Percentiles rank a stretch among this genome's conserved stretches.
Evolutionary conservation across 1,140 invertebrate genomes (phyloP).

Genomic region (Drosophila chauvacae): DNA sequence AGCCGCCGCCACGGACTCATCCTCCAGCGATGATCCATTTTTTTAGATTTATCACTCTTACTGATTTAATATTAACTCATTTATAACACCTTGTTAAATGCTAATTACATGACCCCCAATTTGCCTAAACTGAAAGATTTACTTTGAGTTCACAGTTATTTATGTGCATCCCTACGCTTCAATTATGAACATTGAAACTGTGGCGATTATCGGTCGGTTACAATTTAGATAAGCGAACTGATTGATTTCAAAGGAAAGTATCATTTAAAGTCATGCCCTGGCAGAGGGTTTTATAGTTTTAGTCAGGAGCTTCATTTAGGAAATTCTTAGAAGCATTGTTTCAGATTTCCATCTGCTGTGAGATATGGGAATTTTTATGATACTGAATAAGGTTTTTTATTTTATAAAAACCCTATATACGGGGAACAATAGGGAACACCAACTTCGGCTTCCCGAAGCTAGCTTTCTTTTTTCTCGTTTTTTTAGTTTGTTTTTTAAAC

Average conservation of each 20-base stretch:
- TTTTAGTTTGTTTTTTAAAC: not conserved
- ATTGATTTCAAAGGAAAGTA: not conserved
- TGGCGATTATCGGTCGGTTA: not conserved
- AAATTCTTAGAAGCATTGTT: no score
- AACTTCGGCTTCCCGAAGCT: not conserved
- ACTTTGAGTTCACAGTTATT: no score
- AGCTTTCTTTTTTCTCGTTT: not conserved
- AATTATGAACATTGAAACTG: no score
- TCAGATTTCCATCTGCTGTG: no score
- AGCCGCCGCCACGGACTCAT: slow-evolving; percentile 86
- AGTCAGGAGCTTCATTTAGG: not conserved
- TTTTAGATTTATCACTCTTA: not conserved
- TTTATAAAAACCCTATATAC: not conserved
- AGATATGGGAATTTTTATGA: no score
- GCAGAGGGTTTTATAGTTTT: not conserved
- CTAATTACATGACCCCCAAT: not conserved
- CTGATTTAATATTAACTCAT: not conserved
- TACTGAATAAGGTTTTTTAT: not conserved
- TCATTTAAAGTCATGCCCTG: not conserved
- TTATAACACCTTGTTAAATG: not conserved
- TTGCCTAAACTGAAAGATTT: not conserved
- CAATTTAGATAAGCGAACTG: no score
- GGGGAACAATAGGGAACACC: not conserved
- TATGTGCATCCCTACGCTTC: no score
- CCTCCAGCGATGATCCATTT: slow-evolving; percentile 88